Percentiles rank a stretch among this genome's conserved stretches.
Conservation (phyloP, 2,113 vertebrate species). For the Sebastes schlegelii region DNA sequence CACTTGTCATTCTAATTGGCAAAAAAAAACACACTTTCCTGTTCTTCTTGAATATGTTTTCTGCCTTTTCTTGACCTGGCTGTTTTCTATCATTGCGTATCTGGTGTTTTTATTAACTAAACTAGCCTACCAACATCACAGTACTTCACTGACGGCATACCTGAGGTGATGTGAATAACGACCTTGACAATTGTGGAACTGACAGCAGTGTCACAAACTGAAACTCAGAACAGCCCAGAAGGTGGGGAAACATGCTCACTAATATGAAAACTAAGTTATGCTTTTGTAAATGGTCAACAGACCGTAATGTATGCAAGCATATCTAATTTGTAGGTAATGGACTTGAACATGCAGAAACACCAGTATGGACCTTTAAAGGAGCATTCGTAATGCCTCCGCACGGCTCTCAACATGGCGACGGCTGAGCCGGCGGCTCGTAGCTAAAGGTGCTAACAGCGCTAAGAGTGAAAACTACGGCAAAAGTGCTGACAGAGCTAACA, state of each 20-base stretch:
- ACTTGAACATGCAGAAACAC: not conserved
- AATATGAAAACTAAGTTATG: not conserved
- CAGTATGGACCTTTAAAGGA: not conserved
- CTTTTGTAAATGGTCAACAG: not conserved
- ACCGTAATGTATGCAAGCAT: not conserved
- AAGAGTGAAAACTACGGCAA: no score
- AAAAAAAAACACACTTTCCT: not conserved
- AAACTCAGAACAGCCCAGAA: not conserved
- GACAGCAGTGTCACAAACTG: not conserved
- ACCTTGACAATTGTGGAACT: not conserved
- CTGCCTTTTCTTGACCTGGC: not conserved
- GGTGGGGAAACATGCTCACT: no score
- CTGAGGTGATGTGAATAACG: not conserved
- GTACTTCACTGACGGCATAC: not conserved
- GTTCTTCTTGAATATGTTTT: conserved; percentile 1
- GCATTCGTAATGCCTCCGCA: no score
- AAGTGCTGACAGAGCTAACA: no score
- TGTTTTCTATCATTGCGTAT: not conserved
- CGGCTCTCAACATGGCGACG: no score
- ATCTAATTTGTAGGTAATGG: not conserved
- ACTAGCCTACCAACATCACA: not conserved
- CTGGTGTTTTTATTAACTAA: not conserved
- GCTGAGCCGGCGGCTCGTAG: no score
- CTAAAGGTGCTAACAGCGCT: no score
- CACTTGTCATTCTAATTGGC: not conserved